Conservation (phyloP, 1,140 invertebrate genomes). For the Zelostemma sp. region DNA sequence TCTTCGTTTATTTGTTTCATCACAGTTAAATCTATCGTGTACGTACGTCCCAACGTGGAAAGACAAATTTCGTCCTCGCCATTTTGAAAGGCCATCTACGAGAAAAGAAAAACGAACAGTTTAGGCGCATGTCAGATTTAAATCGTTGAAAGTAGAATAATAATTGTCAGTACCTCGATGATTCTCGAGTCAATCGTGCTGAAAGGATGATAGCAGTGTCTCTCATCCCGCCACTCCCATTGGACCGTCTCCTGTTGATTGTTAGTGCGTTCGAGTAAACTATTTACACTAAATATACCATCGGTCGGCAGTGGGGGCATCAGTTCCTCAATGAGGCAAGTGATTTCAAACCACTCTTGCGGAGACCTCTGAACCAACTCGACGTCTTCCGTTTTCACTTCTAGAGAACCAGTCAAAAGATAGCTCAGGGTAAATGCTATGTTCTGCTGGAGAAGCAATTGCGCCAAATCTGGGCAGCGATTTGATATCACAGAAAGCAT, state of each 20-base stretch:
- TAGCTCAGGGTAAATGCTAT: constrained; percentile 95
- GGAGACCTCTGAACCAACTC: constrained; percentile 91
- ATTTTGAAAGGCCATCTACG: constrained; percentile 88
- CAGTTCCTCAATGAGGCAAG: constrained; percentile 94
- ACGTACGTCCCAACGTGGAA: constrained; percentile 90
- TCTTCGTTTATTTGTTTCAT: constrained; percentile 99
- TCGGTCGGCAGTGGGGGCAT: constrained; percentile 95
- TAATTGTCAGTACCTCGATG: constrained; percentile 79
- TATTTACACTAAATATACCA: constrained; percentile 94
- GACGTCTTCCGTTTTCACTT: constrained; percentile 76
- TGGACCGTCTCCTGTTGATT: constrained; percentile 84
- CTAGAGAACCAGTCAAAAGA: constrained; percentile 87
- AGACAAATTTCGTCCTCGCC: constrained; percentile 96
- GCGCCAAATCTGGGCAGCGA: constrained; percentile 92
- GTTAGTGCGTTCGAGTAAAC: constrained; percentile 81
- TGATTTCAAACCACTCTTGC: constrained; percentile 97
- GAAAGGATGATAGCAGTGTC: constrained; percentile 81
- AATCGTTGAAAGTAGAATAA: too few species aligned
- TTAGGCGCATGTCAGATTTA: too few species aligned
- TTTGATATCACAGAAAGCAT: constrained; percentile 97
- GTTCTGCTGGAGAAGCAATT: constrained; percentile 91
- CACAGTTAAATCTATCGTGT: constrained; percentile 95
- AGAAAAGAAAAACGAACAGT: constrained; percentile 5
- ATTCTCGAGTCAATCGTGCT: constrained; percentile 81
- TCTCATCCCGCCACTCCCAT: constrained; percentile 96